Evolutionary conservation across 2,113 vertebrate species (phyloP).

Genomic region (Laticauda laticaudata): DNA sequence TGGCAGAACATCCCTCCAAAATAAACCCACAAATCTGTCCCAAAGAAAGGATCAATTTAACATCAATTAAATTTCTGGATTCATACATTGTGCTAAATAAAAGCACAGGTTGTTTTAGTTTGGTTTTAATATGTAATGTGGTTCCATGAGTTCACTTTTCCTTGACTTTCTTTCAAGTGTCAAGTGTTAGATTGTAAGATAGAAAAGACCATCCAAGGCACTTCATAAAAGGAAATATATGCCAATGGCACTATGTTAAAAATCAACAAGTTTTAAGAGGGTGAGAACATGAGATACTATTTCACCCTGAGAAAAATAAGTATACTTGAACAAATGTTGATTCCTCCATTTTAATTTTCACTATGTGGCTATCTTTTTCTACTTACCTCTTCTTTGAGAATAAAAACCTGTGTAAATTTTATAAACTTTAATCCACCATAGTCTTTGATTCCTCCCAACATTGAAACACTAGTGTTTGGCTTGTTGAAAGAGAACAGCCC

Average conservation of each 20-base stretch:
- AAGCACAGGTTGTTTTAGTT: background rate
- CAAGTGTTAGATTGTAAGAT: background rate
- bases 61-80: background rate
- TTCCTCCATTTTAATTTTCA: background rate
- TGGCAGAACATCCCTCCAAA: background rate
- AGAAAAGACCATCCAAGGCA: background rate
- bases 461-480: background rate
- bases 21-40: background rate
- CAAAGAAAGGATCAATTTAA: background rate
- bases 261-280: background rate
- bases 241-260: background rate
- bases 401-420: background rate
- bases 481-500: background rate
- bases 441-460: background rate
- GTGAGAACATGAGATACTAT: background rate
- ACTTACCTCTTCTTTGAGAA: background rate
- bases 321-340: background rate
- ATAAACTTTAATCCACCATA: background rate
- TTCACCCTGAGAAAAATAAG: background rate
- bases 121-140: background rate
- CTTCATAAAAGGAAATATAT: background rate
- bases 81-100: background rate
- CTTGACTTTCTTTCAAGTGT: background rate
- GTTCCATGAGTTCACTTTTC: background rate
- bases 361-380: background rate